Conservation (phyloP, 53 echinoderm and acorn worm species). For the Holothuria leucospilota region DNA sequence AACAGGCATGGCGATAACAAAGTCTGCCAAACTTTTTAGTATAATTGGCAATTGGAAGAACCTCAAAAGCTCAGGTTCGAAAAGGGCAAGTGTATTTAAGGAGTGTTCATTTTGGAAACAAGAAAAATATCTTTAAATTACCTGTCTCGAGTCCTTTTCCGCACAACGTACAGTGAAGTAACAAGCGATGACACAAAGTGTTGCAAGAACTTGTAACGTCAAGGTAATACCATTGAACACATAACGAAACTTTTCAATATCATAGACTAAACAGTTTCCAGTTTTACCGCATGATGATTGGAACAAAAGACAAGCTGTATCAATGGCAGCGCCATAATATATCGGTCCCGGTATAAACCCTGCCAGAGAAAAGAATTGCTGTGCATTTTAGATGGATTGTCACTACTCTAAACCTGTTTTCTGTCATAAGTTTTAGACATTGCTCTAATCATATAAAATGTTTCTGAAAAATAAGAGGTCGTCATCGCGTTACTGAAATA, state of each 20-base stretch:
- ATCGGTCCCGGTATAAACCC: conserved; percentile 68
- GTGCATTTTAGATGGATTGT: neutral
- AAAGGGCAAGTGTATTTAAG: too few species aligned
- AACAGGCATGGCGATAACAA: too few species aligned
- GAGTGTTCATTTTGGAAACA: too few species aligned
- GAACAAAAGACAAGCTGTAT: conserved; percentile 59
- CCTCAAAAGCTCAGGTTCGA: too few species aligned
- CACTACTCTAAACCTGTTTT: too few species aligned
- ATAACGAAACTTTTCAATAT: conserved; percentile 48
- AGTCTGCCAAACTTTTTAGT: too few species aligned
- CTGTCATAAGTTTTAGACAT: too few species aligned
- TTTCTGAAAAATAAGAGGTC: too few species aligned
- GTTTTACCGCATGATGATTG: conserved; percentile 64
- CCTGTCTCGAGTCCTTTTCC: conserved; percentile 11
- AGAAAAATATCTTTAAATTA: neutral
- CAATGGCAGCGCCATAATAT: conserved; percentile 67
- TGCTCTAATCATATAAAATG: too few species aligned
- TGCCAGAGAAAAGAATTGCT: neutral
- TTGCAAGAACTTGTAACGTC: conserved; percentile 35
- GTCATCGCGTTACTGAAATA: too few species aligned
- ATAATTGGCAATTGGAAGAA: too few species aligned
- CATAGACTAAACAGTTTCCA: conserved; percentile 69
- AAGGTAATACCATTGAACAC: conserved; percentile 56
- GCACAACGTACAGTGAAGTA: conserved; percentile 22
- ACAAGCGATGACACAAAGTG: conserved; percentile 46